Conservation (phyloP, 1,140 invertebrate species). For the Drosophila hydei region DNA sequence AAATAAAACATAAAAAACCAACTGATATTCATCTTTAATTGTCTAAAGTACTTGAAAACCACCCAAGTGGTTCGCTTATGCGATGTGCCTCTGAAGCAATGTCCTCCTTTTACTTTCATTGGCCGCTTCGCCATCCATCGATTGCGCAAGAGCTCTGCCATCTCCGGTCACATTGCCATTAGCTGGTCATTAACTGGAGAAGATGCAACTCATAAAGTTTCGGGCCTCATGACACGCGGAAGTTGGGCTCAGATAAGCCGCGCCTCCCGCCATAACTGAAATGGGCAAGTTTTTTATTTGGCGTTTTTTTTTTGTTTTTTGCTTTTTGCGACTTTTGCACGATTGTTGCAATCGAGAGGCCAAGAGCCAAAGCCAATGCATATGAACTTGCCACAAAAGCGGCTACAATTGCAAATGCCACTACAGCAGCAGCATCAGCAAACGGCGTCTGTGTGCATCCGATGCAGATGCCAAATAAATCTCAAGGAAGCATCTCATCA, state of each 20-base stretch:
- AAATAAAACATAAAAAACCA: slow-evolving; percentile 33
- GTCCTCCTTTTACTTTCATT: slow-evolving; percentile 51
- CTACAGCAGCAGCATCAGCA: slow-evolving; percentile 1
- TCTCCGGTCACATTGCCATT: slow-evolving; percentile 25
- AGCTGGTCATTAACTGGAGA: slow-evolving; percentile 33
- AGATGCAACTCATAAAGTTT: slow-evolving; percentile 76
- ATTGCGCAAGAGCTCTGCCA: slow-evolving; percentile 34
- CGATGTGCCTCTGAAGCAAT: not conserved
- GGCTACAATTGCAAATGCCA: slow-evolving; percentile 36
- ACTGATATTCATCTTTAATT: slow-evolving; percentile 50
- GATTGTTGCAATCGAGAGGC: slow-evolving; percentile 44
- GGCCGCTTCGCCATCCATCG: slow-evolving; percentile 1
- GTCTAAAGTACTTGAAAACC: slow-evolving; percentile 3
- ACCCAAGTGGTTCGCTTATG: slow-evolving; percentile 9
- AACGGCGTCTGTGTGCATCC: slow-evolving; percentile 29
- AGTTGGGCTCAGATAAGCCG: slow-evolving; percentile 64
- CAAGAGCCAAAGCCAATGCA: slow-evolving; percentile 62
- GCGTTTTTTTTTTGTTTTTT: not conserved
- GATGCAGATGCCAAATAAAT: slow-evolving; percentile 77
- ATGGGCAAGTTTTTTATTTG: slow-evolving; percentile 37
- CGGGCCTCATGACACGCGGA: slow-evolving; percentile 60
- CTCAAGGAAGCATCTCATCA: slow-evolving; percentile 75
- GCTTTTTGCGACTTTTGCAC: slow-evolving; percentile 25
- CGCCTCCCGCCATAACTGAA: slow-evolving; percentile 27
- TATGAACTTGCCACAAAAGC: slow-evolving; percentile 46